A percentile compares a stretch with the other conserved stretches of the same genome.
Conservation (phyloP, 1,140 invertebrate species). For the Tyrophagus putrescentiae region DNA sequence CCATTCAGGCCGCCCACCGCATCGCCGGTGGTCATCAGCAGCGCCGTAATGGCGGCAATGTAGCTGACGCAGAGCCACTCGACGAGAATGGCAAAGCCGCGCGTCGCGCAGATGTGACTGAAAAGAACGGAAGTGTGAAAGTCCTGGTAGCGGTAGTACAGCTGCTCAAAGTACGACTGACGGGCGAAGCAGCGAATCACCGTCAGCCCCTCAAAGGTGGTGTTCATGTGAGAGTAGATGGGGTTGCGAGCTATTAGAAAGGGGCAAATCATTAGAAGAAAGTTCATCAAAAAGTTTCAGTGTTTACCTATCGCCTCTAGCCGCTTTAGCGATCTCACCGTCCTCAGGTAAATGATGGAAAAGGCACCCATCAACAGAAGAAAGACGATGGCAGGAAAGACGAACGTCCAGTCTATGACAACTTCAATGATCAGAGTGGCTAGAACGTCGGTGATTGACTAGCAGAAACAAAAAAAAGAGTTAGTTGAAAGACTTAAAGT, state of each 20-base stretch:
- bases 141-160: not conserved
- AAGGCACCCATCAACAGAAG: not conserved
- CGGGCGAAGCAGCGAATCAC: not conserved
- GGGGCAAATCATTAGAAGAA: too few species aligned
- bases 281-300: not conserved
- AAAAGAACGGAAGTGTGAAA: not conserved
- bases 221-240: not conserved
- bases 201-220: not conserved
- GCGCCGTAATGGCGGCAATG: not conserved
- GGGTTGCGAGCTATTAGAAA: too few species aligned
- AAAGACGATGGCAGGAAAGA: not conserved
- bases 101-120: not conserved
- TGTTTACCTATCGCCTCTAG: not conserved
- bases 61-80: not conserved
- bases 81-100: not conserved
- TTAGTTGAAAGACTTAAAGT: too few species aligned
- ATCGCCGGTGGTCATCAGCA: too few species aligned
- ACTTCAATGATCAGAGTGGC: not conserved
- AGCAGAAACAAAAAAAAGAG: too few species aligned
- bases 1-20: not conserved
- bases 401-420: not conserved
- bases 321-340: not conserved
- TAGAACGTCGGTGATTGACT: not conserved
- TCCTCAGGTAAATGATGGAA: not conserved
- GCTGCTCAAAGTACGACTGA: not conserved